Evolutionary conservation across 1,140 invertebrate species (phyloP), one percentile per base, ranked within the genome.

Genomic region (Hylaeus anthracinus): DNA sequence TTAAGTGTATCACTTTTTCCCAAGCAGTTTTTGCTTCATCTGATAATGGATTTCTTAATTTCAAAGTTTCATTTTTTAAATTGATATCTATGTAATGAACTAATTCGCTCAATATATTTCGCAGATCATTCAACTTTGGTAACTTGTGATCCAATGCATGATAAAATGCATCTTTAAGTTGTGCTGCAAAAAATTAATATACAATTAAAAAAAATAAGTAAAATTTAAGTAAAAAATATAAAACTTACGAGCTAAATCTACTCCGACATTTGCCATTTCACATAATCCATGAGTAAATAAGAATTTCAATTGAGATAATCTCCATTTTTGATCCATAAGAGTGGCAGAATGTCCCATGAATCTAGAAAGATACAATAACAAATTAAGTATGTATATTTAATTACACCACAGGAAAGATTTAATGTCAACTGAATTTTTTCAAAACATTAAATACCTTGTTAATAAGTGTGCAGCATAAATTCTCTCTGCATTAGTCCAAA

Each of bases 401-500:
- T 65, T 39, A 58, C 26, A 37, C 12, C 41, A 69, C 5, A 66
- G 39, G 60, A 65, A 15, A 58, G 51, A 51, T 58, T 12, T 4
- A 60, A 55, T 65, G 37, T 53, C 0, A 12, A 26, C 10, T 39
- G 0, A 26, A 1, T 3, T 8, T 65, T 26, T 10, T 10, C 48
- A n/a, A 56, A 53, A 37, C 48, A 48, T 65, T 15, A 41, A 71
- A 60, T 90, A 93, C 92, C 82, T 93, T 64, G 95, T 95, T 48
- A 96, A 89, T 75, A 96, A 90, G 88, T 96, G 95, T 51, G 94
- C 94, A 14, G 95, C 94, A 89, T 96, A 95, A 67, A 95, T 92
- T 89, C 95, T 94, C 90, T 97, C 96, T 77, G 94, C 93, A 89
- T 96, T 96, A 61, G 94, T 95, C 95, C 95, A 96, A 79, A 90